Evolutionary conservation across 2,888 invertebrate genomes (phyloP), one percentile per base, ranked within the genome.

Genomic region (Sceliomorpha sp.): DNA sequence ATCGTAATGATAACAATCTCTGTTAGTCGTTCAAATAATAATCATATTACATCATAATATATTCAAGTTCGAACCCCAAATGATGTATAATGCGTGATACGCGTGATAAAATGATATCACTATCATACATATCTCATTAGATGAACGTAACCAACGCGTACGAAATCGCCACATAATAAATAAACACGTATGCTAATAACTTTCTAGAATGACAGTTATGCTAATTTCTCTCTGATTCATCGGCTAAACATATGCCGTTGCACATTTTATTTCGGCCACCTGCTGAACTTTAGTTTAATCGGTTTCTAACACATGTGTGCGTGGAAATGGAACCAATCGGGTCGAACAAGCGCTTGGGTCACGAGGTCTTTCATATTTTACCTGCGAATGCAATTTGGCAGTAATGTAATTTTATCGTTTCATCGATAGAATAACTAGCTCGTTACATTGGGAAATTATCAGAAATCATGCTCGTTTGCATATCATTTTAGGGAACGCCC

Each of bases 161-260:
- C 53, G 62, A 51, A 45, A 62, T 24, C 32, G 44, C 31, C 55
- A 32, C 29, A 40, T 36, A 53, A 27, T 63, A 63, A 63, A 63
- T 63, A 55, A 63, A 47, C 47, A 32, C 20, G 55, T 79, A 84
- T 81, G 84, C 80, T 83, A 84, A 85, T 84, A 75, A 80, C 78
- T 71, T 70, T 53, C 45, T 40, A 40, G 74, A 76, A 73, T 74
- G 80, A 81, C 83, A 78, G 79, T 77, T 82, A 84, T 83, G 81
- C 75, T 80, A 83, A 82, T 82, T 79, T 73, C 76, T 71, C 79
- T 77, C 85, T 86, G 86, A 86, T 86, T 86, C 86, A 86, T 79
- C 79, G 64, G 8, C 29, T 48, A 55, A 55, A 48, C 63, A 63
- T 63, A 70, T 59, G 63, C 55, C 48, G 48, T 42, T 42, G 13